A percentile compares a stretch with the other conserved stretches of the same genome.
Evolutionary conservation across 2,113 vertebrate genomes (phyloP).

Genomic region (Mustelus asterias): DNA sequence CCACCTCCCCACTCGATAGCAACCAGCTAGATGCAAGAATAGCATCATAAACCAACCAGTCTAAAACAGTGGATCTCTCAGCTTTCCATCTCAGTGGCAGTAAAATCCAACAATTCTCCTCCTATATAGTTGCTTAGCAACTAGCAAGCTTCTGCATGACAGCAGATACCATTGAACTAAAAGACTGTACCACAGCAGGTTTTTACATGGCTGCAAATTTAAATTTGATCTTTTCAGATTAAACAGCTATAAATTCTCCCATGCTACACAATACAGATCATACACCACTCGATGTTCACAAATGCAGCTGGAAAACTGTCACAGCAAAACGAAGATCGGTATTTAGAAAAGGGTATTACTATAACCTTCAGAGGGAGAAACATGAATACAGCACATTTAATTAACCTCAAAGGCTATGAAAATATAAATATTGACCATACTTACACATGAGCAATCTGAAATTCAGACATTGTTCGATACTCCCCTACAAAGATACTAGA

Average conservation of each 20-base stretch:
- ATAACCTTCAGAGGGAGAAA: background rate
- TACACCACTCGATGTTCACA: background rate
- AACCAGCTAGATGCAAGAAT: background rate
- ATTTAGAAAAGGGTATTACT: background rate
- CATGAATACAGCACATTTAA: background rate
- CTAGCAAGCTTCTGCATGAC: constrained; percentile 63
- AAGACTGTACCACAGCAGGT: constrained; percentile 48
- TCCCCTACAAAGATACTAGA: background rate
- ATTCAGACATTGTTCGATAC: background rate
- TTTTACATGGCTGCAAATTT: constrained; percentile 56
- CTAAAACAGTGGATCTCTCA: constrained; percentile 39
- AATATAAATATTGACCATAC: background rate
- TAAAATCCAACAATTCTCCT: constrained; percentile 65
- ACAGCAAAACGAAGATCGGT: background rate
- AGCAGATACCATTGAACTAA: constrained; percentile 57
- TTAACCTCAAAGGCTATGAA: background rate
- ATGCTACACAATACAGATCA: background rate
- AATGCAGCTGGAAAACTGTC: background rate
- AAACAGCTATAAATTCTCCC: constrained; percentile 47
- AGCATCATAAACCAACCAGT: constrained; percentile 36
- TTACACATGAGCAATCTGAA: background rate
- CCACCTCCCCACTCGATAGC: background rate
- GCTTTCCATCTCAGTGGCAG: constrained; percentile 48
- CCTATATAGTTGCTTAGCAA: constrained; percentile 68
- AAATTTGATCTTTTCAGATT: constrained; percentile 77